A percentile compares a stretch with the other conserved stretches of the same genome.
Conservation (phyloP, 2,797 vertebrate species). For the Schizothorax lantsangensis region DNA sequence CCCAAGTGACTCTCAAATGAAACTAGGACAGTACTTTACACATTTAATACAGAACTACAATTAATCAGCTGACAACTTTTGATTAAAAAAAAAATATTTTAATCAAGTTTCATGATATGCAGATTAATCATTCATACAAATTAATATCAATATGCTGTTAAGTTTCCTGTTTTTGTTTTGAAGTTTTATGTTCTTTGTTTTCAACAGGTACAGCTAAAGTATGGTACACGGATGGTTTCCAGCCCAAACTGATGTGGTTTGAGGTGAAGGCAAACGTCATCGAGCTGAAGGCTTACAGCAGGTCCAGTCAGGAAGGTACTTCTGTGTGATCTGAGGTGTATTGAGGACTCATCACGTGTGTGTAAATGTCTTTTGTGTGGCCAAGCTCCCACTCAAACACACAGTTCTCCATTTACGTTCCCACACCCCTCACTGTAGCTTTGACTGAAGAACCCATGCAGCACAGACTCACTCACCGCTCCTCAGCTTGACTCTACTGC, state of each 20-base stretch:
- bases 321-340: background rate
- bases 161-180: background rate
- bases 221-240: constrained; percentile 84
- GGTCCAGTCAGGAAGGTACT: constrained; percentile 84
- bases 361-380: background rate
- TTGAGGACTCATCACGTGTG: no score
- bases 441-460: constrained; percentile 12
- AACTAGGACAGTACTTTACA: background rate
- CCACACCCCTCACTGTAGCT: background rate
- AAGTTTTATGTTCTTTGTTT: background rate
- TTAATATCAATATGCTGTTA: background rate
- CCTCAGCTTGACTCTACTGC: background rate
- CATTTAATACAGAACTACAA: background rate
- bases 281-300: constrained; percentile 83
- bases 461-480: background rate
- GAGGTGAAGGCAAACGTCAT: constrained; percentile 79
- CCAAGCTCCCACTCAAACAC: no score
- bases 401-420: constrained; percentile 3
- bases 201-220: constrained; percentile 78
- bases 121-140: background rate
- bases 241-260: constrained; percentile 85
- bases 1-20: background rate
- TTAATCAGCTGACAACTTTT: background rate
- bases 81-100: background rate
- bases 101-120: background rate